A percentile compares a stretch with the other conserved stretches of the same genome.
These are phyloP conservation scores for Drosophila tani DNA, from an alignment of 1,140 invertebrate species.

Conservation along the genomic window DNA sequence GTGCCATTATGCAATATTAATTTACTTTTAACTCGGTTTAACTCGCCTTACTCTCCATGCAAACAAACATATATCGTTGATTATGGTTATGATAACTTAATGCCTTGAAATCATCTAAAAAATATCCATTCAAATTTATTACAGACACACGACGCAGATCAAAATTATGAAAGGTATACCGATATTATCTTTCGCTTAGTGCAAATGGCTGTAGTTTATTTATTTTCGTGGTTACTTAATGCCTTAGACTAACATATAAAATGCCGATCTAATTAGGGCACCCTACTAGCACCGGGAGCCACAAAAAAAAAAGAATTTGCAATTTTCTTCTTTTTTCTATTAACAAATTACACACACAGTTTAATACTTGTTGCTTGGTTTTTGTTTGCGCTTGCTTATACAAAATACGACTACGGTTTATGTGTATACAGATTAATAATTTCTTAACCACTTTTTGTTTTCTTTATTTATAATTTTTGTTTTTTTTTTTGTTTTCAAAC, in stretches of 20 bases:
- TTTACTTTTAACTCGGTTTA: slow-evolving; percentile 18
- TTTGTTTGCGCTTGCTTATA: slow-evolving; percentile 48
- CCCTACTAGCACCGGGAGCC: slow-evolving; percentile 1
- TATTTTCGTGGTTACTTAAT: slow-evolving; percentile 24
- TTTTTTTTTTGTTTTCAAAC: slow-evolving; percentile 64
- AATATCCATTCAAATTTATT: slow-evolving; percentile 45
- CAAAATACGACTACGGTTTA: slow-evolving; percentile 56
- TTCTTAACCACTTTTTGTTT: slow-evolving; percentile 44
- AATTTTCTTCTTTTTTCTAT: slow-evolving; percentile 22
- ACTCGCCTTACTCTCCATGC: slow-evolving; percentile 37
- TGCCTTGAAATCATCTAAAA: slow-evolving; percentile 49
- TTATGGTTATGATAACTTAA: slow-evolving; percentile 61
- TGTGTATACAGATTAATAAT: slow-evolving; percentile 59
- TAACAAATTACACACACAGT: slow-evolving; percentile 44
- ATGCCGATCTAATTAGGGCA: slow-evolving; percentile 25
- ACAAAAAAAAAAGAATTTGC: slow-evolving; percentile 45
- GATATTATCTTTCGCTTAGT: slow-evolving; percentile 35
- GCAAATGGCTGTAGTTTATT: slow-evolving; percentile 25
- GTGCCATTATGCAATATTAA: slow-evolving; percentile 38
- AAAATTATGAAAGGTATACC: slow-evolving; percentile 35
- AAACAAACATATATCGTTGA: slow-evolving; percentile 61
- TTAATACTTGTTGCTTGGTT: slow-evolving; percentile 56
- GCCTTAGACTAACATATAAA: slow-evolving; percentile 55
- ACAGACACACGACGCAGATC: slow-evolving; percentile 35
- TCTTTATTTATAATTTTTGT: slow-evolving; percentile 26